Evolutionary conservation across 2,797 vertebrate genomes (phyloP).

Genomic region (Percopsis omiscomaycus): DNA sequence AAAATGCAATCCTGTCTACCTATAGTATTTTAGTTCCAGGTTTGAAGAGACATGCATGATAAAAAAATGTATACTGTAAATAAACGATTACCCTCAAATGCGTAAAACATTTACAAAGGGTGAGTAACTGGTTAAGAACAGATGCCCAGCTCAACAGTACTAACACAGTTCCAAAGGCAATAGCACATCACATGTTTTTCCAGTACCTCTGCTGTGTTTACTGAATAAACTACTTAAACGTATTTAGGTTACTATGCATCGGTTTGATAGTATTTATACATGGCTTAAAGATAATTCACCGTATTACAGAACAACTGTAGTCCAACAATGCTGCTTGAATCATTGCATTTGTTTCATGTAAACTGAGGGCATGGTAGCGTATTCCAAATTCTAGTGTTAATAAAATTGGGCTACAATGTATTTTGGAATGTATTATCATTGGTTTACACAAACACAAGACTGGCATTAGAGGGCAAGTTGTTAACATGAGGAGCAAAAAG

Average conservation of each 20-base stretch:
- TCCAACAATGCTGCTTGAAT: background rate
- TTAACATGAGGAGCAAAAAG: background rate
- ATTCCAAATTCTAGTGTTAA: background rate
- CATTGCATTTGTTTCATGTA: background rate
- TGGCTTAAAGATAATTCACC: background rate
- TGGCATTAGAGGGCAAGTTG: background rate
- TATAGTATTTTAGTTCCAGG: background rate
- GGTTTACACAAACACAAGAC: background rate
- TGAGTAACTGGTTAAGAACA: background rate
- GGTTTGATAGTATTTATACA: background rate
- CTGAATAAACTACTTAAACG: background rate
- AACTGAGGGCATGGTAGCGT: background rate
- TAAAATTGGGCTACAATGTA: background rate
- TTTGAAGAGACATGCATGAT: background rate
- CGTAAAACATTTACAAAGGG: background rate
- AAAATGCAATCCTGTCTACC: background rate
- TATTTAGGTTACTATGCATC: background rate
- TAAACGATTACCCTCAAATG: background rate
- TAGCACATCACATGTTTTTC: background rate
- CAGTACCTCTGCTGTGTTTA: background rate
- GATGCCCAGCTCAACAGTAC: too few relatives aligned
- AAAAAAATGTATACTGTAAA: background rate
- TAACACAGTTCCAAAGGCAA: background rate
- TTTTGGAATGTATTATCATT: slow-evolving; percentile 5
- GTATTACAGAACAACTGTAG: too few relatives aligned